Percentiles rank a stretch among this genome's conserved stretches.
Conservation (phyloP, 2,888 invertebrate species). For the Drosophila paramelanica region DNA sequence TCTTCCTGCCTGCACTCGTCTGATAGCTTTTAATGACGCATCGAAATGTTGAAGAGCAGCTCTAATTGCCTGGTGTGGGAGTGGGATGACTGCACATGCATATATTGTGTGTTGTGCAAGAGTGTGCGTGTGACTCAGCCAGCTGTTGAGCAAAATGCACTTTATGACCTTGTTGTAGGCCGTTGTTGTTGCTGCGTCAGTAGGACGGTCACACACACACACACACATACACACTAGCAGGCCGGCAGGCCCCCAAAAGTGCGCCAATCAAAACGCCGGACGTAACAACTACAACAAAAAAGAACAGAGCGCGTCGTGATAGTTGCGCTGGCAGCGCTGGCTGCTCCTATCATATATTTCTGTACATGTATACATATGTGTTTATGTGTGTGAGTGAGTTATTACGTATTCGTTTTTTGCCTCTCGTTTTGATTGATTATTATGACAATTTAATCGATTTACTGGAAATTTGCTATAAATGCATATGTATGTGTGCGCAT, state of each 20-base stretch:
- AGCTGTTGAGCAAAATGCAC: constrained; percentile 33
- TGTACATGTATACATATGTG: not conserved
- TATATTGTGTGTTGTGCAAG: not conserved
- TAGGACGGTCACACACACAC: constrained; percentile 12
- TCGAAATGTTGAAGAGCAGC: constrained; percentile 41
- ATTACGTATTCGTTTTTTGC: not conserved
- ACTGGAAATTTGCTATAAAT: constrained; percentile 13
- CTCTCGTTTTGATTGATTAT: constrained; percentile 36
- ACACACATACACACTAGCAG: constrained; percentile 2
- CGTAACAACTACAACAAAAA: constrained; percentile 13
- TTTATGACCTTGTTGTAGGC: constrained; percentile 47
- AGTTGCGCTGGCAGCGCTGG: constrained; percentile 26
- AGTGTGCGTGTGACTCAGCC: constrained; percentile 26
- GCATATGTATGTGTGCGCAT: not conserved
- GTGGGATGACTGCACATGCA: not conserved
- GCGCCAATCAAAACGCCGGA: constrained; percentile 47
- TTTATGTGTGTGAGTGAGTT: not conserved
- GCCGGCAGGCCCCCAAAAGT: constrained; percentile 56
- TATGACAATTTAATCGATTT: constrained; percentile 54
- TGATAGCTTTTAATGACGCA: constrained; percentile 28
- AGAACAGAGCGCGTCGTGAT: constrained; percentile 7
- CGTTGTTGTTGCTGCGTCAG: constrained; percentile 18
- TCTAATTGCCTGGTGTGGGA: constrained; percentile 42
- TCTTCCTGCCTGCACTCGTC: not conserved
- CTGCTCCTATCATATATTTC: constrained; percentile 1